Percentiles rank a stretch among this genome's conserved stretches.
Evolutionary conservation across 2,888 invertebrate genomes (phyloP).

Genomic region (Disparrhopalites patrizii): DNA sequence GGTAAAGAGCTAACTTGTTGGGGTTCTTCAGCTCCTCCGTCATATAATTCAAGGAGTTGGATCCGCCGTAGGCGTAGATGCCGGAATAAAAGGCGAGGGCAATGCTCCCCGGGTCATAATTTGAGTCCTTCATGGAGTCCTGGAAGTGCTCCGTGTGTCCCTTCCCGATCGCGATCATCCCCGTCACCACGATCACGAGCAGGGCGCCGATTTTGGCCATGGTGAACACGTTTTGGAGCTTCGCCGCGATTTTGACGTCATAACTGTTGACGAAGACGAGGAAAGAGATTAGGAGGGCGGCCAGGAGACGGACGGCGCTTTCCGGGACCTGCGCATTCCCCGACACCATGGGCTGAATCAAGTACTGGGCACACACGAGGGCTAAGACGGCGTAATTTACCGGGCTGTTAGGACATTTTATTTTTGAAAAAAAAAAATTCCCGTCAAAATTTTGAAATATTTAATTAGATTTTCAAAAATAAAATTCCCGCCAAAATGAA

Average conservation of each 20-base stretch:
- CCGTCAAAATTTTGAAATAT: not conserved
- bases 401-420: too few relatives aligned
- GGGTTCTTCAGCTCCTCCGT: constrained; percentile 47
- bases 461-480: not conserved
- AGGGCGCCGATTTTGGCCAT: constrained; percentile 41
- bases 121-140: constrained; percentile 38
- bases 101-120: constrained; percentile 34
- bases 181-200: constrained; percentile 37
- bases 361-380: constrained; percentile 39
- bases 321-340: constrained; percentile 24
- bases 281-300: constrained; percentile 33
- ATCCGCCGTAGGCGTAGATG: constrained; percentile 43
- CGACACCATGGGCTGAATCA: constrained; percentile 40
- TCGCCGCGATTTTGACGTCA: constrained; percentile 35
- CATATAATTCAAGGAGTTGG: constrained; percentile 39
- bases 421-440: not conserved
- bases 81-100: constrained; percentile 43
- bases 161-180: constrained; percentile 21
- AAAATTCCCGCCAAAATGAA: not conserved
- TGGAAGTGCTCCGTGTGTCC: constrained; percentile 32
- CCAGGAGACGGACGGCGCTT: constrained; percentile 32
- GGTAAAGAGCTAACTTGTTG: constrained; percentile 29
- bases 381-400: constrained; percentile 42
- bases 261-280: constrained; percentile 41
- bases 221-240: constrained; percentile 39